Evolutionary conservation across 2,888 invertebrate genomes (phyloP).

Genomic region (Hirtodrosophila duncani): DNA sequence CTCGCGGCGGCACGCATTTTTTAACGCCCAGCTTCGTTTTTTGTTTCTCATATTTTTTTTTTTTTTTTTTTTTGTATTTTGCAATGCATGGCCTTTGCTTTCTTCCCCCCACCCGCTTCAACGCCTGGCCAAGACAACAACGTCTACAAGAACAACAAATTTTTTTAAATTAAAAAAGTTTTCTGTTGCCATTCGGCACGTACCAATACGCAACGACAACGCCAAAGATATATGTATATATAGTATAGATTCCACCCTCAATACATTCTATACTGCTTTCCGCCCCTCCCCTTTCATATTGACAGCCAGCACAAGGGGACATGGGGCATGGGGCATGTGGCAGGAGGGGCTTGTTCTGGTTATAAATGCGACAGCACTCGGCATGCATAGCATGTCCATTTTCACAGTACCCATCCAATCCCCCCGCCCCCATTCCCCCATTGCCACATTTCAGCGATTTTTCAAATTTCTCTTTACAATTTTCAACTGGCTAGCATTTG

Average conservation of each 20-base stretch:
- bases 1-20: slow-evolving; percentile 58
- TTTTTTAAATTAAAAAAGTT: slow-evolving; percentile 68
- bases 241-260: slow-evolving; percentile 21
- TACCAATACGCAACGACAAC: slow-evolving; percentile 65
- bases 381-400: slow-evolving; percentile 69
- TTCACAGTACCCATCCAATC: slow-evolving; percentile 29
- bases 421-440: neutral
- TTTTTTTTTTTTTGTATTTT: slow-evolving; percentile 25
- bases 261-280: neutral
- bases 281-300: slow-evolving; percentile 23
- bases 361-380: slow-evolving; percentile 65
- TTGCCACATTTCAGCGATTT: slow-evolving; percentile 39
- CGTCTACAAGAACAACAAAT: slow-evolving; percentile 39
- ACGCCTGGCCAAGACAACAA: slow-evolving; percentile 33
- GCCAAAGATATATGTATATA: slow-evolving; percentile 27
- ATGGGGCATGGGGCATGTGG: neutral
- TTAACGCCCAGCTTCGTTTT: slow-evolving; percentile 28
- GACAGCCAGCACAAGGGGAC: slow-evolving; percentile 17
- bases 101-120: slow-evolving; percentile 27
- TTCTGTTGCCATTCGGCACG: slow-evolving; percentile 66
- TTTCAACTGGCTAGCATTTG: slow-evolving; percentile 41
- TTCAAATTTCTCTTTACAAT: slow-evolving; percentile 47
- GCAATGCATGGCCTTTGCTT: slow-evolving; percentile 59
- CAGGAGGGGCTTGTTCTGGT: slow-evolving; percentile 30
- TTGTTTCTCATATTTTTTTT: slow-evolving; percentile 7